A percentile compares a stretch with the other conserved stretches of the same genome.
Conservation (phyloP, 2,113 vertebrate genomes). For the Psephotus haematonotus region DNA sequence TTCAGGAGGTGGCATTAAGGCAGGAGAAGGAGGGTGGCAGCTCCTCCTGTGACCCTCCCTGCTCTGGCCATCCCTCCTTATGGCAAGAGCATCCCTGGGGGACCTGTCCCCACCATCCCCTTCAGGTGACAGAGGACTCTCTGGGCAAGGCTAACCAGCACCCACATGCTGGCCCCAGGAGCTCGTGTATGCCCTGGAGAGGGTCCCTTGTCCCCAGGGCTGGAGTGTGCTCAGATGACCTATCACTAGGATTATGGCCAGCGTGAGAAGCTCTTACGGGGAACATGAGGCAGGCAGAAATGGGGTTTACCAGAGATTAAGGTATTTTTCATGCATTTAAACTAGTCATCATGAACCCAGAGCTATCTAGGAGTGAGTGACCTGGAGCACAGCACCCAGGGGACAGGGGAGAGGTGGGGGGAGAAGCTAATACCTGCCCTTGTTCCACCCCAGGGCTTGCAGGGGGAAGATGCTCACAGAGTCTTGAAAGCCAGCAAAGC, state of each 20-base stretch:
- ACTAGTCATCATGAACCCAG: not conserved
- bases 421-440: not conserved
- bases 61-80: not conserved
- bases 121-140: not conserved
- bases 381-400: not conserved
- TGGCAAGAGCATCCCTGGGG: not conserved
- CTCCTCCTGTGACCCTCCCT: not conserved
- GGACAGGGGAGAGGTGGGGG: not conserved
- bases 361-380: not conserved
- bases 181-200: not conserved
- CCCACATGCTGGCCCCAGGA: rapidly evolving
- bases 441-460: not conserved
- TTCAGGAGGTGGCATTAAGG: not conserved
- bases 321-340: constrained; percentile 39
- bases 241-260: not conserved
- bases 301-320: constrained; percentile 13
- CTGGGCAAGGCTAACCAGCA: not conserved
- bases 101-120: not conserved
- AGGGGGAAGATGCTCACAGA: not conserved
- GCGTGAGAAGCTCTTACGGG: not conserved
- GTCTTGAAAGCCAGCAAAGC: not conserved
- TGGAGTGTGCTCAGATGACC: not conserved
- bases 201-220: not conserved
- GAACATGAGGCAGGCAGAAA: not conserved
- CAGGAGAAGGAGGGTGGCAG: not conserved